Conservation (phyloP, 2,888 invertebrate genomes). For the Drosophila pullipes region DNA sequence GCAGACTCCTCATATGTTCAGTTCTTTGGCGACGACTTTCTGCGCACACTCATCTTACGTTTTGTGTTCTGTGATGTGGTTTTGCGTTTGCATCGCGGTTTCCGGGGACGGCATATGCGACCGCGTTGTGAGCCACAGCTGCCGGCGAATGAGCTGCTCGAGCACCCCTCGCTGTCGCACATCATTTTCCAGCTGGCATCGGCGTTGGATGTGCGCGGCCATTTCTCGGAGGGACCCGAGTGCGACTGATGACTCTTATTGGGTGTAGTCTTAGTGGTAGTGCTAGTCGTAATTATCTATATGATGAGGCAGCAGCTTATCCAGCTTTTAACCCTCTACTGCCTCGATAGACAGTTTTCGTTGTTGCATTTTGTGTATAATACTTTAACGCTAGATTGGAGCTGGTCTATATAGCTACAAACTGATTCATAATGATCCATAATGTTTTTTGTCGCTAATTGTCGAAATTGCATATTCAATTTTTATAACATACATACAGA, state of each 20-base stretch:
- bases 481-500: conserved; percentile 50
- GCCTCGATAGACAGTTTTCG: conserved; percentile 52
- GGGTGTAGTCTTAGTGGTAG: conserved; percentile 71
- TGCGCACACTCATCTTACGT: conserved; percentile 93
- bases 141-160: conserved; percentile 94
- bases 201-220: conserved; percentile 91
- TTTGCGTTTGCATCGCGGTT: conserved; percentile 94
- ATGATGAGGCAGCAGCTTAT: conserved; percentile 65
- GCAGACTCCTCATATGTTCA: conserved; percentile 90
- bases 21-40: conserved; percentile 98
- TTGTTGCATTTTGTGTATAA: conserved; percentile 65
- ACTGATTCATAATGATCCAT: conserved; percentile 8
- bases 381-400: conserved; percentile 54
- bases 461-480: conserved; percentile 48
- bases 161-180: conserved; percentile 92
- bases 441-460: conserved; percentile 28
- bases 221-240: conserved; percentile 85
- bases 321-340: conserved; percentile 52
- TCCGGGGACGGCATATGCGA: conserved; percentile 93
- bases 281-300: conserved; percentile 66
- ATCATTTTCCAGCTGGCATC: conserved; percentile 93
- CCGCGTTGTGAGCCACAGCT: conserved; percentile 94
- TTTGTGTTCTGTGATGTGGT: conserved; percentile 97
- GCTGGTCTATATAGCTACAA: conserved; percentile 22
- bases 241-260: conserved; percentile 85